Conservation (phyloP, 1,140 invertebrate genomes). For the Drosophila repleta region DNA sequence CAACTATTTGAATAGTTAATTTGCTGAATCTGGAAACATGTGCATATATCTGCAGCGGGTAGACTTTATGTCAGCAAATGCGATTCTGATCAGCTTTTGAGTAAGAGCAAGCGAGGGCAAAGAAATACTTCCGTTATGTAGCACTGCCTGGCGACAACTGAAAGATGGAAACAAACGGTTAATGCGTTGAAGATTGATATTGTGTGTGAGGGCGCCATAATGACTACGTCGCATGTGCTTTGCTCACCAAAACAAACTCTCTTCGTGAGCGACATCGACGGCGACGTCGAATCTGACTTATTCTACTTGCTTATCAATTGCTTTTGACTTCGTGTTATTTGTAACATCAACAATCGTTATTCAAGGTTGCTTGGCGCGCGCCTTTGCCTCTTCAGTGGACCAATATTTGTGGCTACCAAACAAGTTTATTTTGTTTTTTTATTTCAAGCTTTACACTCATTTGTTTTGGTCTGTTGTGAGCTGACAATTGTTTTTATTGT, state of each 20-base stretch:
- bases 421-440: conserved; percentile 31
- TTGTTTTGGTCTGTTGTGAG: conserved; percentile 29
- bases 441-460: conserved; percentile 8
- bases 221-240: conserved; percentile 40
- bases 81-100: conserved; percentile 6
- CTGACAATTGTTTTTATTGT: conserved; percentile 25
- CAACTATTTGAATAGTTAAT: background rate
- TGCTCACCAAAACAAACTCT: conserved; percentile 65
- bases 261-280: conserved; percentile 7
- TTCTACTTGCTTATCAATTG: conserved; percentile 33
- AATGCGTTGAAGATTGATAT: conserved; percentile 37
- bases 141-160: conserved; percentile 41
- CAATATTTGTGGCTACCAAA: conserved; percentile 19
- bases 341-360: conserved; percentile 32
- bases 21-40: conserved; percentile 34
- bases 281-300: background rate
- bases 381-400: conserved; percentile 15
- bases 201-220: conserved; percentile 32
- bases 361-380: conserved; percentile 35
- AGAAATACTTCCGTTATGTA: conserved; percentile 44
- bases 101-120: conserved; percentile 8
- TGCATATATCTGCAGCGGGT: conserved; percentile 16
- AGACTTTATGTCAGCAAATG: conserved; percentile 34
- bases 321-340: conserved; percentile 12
- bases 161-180: conserved; percentile 35